phyloP scores from a whole-genome alignment of 2,113 vertebrate genomes.

The Silurus asotus region DNA sequence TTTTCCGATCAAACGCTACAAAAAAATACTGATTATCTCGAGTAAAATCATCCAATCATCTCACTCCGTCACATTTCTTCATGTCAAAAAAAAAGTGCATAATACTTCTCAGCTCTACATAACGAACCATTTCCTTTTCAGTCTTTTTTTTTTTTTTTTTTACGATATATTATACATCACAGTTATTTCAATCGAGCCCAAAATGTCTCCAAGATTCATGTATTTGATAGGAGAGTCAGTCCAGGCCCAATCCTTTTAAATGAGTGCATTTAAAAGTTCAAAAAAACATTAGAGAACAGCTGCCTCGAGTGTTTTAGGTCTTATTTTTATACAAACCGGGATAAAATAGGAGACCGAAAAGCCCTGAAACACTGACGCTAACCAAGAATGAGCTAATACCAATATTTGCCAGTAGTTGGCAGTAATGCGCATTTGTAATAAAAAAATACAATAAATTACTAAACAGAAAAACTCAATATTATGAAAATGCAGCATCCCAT shows the following conservation, averaged over 20 bases:
- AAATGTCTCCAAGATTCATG: conserved; percentile 18
- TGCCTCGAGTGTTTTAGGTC: no score
- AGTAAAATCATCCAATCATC: conserved; percentile 56
- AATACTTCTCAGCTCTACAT: conserved; percentile 66
- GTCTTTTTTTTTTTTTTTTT: conserved; percentile 50
- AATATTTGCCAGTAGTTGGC: not conserved
- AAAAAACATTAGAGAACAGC: conserved; percentile 32
- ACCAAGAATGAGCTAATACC: no score
- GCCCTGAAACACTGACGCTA: no score
- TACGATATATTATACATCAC: conserved; percentile 52
- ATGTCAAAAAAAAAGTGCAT: conserved; percentile 78
- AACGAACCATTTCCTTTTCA: conserved; percentile 66
- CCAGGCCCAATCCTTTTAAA: not conserved
- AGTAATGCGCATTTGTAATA: not conserved
- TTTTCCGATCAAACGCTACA: conserved; percentile 64
- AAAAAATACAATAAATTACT: not conserved
- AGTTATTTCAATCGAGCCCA: conserved; percentile 51
- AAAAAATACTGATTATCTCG: conserved; percentile 73
- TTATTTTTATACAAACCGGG: no score
- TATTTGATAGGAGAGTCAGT: conserved; percentile 5
- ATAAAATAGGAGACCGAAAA: no score
- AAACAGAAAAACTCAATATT: not conserved
- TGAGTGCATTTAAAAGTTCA: not conserved
- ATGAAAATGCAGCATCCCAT: not conserved
- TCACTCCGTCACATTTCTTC: not conserved